These are phyloP conservation scores for Ypsolopha sequella DNA, from an alignment of 2,888 invertebrate species.

Conservation along the genomic window DNA sequence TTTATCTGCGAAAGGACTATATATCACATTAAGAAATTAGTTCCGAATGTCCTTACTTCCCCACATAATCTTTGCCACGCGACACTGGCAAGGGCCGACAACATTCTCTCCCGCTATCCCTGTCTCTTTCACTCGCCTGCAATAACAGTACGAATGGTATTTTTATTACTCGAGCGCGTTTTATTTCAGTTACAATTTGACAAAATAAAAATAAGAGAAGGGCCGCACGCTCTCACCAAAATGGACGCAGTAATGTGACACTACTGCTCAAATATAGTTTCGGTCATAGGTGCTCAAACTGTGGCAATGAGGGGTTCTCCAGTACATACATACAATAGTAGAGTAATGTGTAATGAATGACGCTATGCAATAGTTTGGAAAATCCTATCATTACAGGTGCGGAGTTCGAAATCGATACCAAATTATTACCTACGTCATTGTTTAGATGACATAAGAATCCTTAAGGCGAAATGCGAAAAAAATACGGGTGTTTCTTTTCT, in stretches of 20 bases:
- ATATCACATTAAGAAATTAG: not conserved
- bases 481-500: no score
- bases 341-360: no score
- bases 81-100: not conserved
- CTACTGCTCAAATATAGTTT: slow-evolving; percentile 11
- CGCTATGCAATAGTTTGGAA: no score
- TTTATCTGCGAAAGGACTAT: not conserved
- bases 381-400: no score
- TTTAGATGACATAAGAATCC: no score
- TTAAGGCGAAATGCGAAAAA: no score
- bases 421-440: no score
- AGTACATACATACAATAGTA: no score
- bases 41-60: not conserved
- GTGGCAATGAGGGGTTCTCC: slow-evolving; percentile 5
- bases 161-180: slow-evolving; percentile 64
- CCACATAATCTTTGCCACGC: not conserved
- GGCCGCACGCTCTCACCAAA: slow-evolving; percentile 15
- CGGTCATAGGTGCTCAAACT: not conserved
- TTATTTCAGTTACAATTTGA: slow-evolving; percentile 70
- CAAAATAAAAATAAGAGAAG: slow-evolving; percentile 67
- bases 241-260: slow-evolving; percentile 26
- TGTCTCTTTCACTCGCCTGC: slow-evolving; percentile 27
- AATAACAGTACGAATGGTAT: slow-evolving; percentile 67
- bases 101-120: slow-evolving; percentile 36
- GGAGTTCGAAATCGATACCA: no score